Evolutionary conservation across 1,140 invertebrate species (phyloP).

Genomic region (Campoletis sonorensis): DNA sequence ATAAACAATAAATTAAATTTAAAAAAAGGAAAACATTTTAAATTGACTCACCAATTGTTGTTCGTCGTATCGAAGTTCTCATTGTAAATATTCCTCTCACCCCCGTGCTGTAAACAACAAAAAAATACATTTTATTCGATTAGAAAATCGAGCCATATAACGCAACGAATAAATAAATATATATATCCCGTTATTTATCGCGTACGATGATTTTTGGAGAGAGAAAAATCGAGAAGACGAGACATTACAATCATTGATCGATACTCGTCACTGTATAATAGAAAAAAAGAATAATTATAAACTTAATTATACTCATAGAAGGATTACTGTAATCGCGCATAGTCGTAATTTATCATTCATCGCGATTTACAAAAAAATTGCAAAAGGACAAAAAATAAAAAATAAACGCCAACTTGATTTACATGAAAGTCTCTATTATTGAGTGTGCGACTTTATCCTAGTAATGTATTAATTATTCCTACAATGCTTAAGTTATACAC

Average conservation of each 20-base stretch:
- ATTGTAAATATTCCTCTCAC: slow-evolving; percentile 11
- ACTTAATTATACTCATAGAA: neutral
- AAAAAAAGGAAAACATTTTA: neutral
- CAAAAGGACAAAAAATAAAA: neutral
- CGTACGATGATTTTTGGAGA: neutral
- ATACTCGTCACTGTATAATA: neutral
- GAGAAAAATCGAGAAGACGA: neutral
- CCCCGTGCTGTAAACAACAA: slow-evolving; percentile 2
- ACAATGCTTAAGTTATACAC: slow-evolving; percentile 55
- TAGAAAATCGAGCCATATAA: neutral
- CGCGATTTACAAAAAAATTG: neutral
- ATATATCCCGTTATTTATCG: neutral
- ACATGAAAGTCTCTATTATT: neutral
- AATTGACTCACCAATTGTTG: neutral
- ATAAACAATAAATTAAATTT: neutral
- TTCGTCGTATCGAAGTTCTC: neutral
- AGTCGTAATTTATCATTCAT: neutral
- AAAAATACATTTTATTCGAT: neutral
- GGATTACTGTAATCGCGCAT: neutral
- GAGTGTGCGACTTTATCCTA: slow-evolving; percentile 6
- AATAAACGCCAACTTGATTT: neutral
- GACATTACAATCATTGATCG: neutral
- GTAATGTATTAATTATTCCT: slow-evolving; percentile 23
- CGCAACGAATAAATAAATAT: neutral
- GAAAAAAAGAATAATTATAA: neutral